These are phyloP conservation scores for Ametastegia equiseti DNA, from an alignment of 2,888 invertebrate genomes.

Conservation along the genomic window DNA sequence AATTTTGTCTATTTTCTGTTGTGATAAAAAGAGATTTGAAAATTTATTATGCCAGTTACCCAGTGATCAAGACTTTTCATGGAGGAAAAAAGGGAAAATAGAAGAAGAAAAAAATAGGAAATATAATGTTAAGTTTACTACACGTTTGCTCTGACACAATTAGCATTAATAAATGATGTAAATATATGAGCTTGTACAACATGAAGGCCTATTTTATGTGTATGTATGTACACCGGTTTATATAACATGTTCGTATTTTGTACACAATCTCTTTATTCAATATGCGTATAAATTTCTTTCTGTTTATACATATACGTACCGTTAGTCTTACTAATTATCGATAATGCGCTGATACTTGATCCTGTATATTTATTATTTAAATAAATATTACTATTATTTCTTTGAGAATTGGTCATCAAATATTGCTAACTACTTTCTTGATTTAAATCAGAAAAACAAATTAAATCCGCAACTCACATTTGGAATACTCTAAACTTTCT, in stretches of 20 bases:
- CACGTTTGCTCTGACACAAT: conserved; percentile 51
- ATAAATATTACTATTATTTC: conserved; percentile 49
- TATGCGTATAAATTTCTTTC: conserved; percentile 56
- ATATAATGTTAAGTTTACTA: conserved; percentile 57
- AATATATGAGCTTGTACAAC: conserved; percentile 47
- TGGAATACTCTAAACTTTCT: neutral
- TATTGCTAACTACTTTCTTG: too few relatives aligned
- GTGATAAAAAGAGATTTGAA: conserved; percentile 56
- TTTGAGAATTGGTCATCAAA: neutral
- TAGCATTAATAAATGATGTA: conserved; percentile 53
- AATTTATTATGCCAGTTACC: conserved; percentile 63
- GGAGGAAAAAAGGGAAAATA: conserved; percentile 49
- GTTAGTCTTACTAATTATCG: conserved; percentile 37
- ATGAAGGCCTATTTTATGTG: conserved; percentile 25
- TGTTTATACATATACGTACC: conserved; percentile 58
- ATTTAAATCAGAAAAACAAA: neutral
- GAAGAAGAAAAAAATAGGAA: neutral
- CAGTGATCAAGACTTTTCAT: conserved; percentile 56
- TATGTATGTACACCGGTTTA: conserved; percentile 16
- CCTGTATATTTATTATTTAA: conserved; percentile 61
- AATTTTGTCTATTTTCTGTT: conserved; percentile 50
- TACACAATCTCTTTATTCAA: conserved; percentile 60
- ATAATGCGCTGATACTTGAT: conserved; percentile 52
- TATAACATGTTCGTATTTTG: conserved; percentile 63
- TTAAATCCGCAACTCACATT: neutral